Conservation (phyloP, 2,113 vertebrate genomes). For the Pelecanus crispus region DNA sequence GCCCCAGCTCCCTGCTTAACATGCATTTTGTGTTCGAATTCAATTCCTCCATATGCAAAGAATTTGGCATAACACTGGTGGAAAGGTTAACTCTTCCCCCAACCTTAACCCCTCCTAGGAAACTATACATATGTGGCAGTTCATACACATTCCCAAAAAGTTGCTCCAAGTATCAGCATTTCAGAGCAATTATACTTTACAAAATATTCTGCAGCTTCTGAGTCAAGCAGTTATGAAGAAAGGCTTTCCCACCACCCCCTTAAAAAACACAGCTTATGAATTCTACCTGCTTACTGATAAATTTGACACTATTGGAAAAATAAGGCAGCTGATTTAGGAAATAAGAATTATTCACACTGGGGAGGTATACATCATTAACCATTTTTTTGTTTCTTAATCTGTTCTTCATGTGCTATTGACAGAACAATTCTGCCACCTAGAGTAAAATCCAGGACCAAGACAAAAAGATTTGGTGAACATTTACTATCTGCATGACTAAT, state of each 20-base stretch:
- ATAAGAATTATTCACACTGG: slow-evolving; percentile 44
- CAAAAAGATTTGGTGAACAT: neutral
- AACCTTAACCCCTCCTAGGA: neutral
- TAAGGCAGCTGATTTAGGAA: slow-evolving; percentile 58
- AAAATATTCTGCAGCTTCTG: slow-evolving; percentile 14
- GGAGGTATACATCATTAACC: slow-evolving; percentile 45
- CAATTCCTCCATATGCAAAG: neutral
- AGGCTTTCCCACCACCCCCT: neutral
- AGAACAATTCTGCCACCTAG: slow-evolving; percentile 70
- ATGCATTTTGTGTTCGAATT: neutral
- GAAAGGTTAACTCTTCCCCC: neutral
- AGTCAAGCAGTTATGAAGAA: neutral
- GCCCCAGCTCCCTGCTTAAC: neutral
- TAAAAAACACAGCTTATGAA: slow-evolving; percentile 20
- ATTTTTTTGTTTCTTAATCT: slow-evolving; percentile 43
- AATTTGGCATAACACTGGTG: neutral
- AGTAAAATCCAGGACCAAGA: neutral
- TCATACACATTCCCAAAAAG: neutral
- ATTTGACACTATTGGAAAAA: slow-evolving; percentile 63
- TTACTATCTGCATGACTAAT: neutral
- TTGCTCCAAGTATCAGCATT: neutral
- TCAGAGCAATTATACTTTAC: neutral
- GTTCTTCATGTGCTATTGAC: neutral
- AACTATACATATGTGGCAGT: neutral
- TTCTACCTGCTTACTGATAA: slow-evolving; percentile 57